phyloP scores from a whole-genome alignment of 2,888 invertebrate genomes.

The Thecocarcelia acutangulata region DNA sequence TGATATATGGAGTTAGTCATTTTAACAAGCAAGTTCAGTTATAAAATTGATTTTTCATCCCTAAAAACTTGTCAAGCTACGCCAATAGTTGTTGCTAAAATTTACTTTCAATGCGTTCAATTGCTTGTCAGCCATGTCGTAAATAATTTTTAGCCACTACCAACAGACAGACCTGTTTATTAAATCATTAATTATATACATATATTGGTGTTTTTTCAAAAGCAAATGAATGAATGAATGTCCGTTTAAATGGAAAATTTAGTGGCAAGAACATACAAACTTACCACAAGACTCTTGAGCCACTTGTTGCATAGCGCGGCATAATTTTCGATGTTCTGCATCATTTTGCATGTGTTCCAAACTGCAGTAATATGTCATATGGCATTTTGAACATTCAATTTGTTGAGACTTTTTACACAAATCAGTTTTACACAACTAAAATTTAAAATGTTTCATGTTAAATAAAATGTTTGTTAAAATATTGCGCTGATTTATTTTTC shows the following conservation, averaged over 20 bases:
- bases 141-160: slow-evolving; percentile 25
- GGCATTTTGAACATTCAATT: slow-evolving; percentile 80
- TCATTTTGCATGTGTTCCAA: slow-evolving; percentile 84
- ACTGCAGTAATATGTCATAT: slow-evolving; percentile 86
- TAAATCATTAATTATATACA: slow-evolving; percentile 30
- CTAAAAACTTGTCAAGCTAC: too few relatives aligned
- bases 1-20: too few relatives aligned
- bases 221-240: slow-evolving; percentile 19
- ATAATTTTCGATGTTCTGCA: slow-evolving; percentile 84
- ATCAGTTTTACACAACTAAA: slow-evolving; percentile 76
- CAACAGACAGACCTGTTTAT: slow-evolving; percentile 22
- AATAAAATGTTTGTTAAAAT: slow-evolving; percentile 71
- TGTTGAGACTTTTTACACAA: slow-evolving; percentile 70
- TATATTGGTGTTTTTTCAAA: not conserved
- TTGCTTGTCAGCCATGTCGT: slow-evolving; percentile 36
- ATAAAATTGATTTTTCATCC: too few relatives aligned
- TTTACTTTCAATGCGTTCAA: slow-evolving; percentile 7
- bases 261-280: slow-evolving; percentile 2
- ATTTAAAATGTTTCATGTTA: slow-evolving; percentile 3
- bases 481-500: slow-evolving; percentile 13
- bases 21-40: too few relatives aligned
- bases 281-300: slow-evolving; percentile 83
- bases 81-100: too few relatives aligned
- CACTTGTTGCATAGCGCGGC: slow-evolving; percentile 84
- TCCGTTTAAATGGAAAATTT: slow-evolving; percentile 42